Percentiles rank a stretch among this genome's conserved stretches.
Evolutionary conservation across 2,888 invertebrate genomes (phyloP).

Genomic region (Acrobasis suavella): DNA sequence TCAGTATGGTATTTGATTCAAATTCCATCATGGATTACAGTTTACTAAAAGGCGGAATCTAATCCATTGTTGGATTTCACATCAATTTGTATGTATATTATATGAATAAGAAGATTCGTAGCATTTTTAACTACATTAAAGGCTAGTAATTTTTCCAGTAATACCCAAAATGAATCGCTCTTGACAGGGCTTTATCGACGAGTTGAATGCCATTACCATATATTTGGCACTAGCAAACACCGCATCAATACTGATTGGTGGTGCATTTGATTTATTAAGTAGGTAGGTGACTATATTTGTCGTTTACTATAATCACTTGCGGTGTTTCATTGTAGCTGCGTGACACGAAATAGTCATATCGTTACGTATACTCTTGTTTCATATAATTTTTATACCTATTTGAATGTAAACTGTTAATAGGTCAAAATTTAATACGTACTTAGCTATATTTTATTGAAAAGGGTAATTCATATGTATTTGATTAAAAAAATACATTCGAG

Average conservation of each 20-base stretch:
- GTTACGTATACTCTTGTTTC: background rate
- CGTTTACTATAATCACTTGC: background rate
- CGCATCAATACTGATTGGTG: conserved; percentile 27
- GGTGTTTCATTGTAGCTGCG: background rate
- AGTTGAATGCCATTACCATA: conserved; percentile 34
- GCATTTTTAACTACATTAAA: background rate
- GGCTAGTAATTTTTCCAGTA: background rate
- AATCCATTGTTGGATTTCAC: too few species aligned
- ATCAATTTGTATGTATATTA: too few species aligned
- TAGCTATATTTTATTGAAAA: too few species aligned
- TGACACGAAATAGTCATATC: background rate
- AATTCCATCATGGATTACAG: too few species aligned
- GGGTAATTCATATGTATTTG: too few species aligned
- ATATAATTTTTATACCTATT: too few species aligned
- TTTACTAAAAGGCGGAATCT: too few species aligned
- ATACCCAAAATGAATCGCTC: background rate
- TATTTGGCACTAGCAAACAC: conserved; percentile 6
- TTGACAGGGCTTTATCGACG: conserved; percentile 9
- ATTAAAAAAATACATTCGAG: too few species aligned
- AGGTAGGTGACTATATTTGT: conserved; percentile 19
- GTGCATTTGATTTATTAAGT: conserved; percentile 28
- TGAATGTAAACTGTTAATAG: too few species aligned
- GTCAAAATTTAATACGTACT: too few species aligned
- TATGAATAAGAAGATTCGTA: background rate
- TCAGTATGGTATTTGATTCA: too few species aligned